Conservation (phyloP, 2,113 vertebrate genomes). For the Tiliqua scincoides region DNA sequence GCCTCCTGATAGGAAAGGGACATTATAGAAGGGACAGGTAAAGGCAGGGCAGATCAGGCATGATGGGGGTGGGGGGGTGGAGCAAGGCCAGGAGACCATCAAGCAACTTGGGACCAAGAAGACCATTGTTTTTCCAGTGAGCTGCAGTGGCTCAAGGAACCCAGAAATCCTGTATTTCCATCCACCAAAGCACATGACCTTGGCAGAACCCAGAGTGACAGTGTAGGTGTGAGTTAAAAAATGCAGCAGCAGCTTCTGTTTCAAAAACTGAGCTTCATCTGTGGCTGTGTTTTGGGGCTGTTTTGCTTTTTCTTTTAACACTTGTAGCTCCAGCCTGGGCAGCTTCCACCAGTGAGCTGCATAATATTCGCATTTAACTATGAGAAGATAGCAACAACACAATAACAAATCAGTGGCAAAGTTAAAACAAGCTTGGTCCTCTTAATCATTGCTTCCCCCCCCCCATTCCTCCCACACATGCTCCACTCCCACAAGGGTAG, state of each 20-base stretch:
- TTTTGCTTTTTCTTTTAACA: not conserved
- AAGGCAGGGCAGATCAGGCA: not conserved
- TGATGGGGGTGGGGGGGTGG: not conserved
- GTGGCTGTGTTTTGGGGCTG: not conserved
- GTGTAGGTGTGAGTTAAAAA: not conserved
- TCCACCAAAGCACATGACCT: too few relatives aligned
- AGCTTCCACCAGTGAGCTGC: constrained; percentile 3
- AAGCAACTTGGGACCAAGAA: not conserved
- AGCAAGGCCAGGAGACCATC: not conserved
- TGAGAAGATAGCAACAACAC: constrained; percentile 23
- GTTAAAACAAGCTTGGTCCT: not conserved
- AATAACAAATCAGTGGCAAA: not conserved
- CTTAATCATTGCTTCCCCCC: not conserved
- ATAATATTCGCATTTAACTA: constrained; percentile 24
- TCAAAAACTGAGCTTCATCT: not conserved
- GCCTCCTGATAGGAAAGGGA: too few relatives aligned
- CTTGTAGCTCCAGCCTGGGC: not conserved
- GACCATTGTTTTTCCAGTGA: not conserved
- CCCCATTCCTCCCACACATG: not conserved
- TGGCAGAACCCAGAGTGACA: not conserved
- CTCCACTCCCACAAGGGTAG: constrained; percentile 26
- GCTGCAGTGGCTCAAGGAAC: not conserved
- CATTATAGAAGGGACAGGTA: too few relatives aligned
- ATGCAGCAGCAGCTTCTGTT: not conserved
- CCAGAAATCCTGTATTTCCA: not conserved